Evolutionary conservation across 2,888 invertebrate genomes (phyloP), one percentile per base, ranked within the genome.

Genomic region (Cataglyphis altisquamis): DNA sequence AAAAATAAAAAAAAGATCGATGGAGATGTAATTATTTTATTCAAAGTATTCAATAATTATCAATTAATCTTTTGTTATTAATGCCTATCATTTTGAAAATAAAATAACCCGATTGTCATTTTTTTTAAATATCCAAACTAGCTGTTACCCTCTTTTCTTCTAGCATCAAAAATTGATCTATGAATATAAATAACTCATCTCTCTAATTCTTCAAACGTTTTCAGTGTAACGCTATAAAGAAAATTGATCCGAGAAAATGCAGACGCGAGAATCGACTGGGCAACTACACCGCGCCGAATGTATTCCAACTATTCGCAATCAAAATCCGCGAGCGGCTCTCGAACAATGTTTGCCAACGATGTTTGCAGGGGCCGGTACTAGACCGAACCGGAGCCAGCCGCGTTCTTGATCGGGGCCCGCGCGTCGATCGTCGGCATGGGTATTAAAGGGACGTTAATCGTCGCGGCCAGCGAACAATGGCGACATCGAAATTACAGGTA

Each of bases 401-500:
- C 84, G 89, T 86, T 86, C 84, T 75, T 75, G 87, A 88, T 88
- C 88, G 89, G 82, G 52, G 83, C 82, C 52, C 82, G 73, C 67
- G 64, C 83, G 70, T 73, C 84, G 83, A 86, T 88, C 88, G 90
- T 90, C 90, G 90, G 89, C 90, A 80, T 81, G 62, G 84, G 85
- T 90, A 90, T 90, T 90, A 90, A 88, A 90, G 90, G 90, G 90
- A 90, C 90, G 90, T 90, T 90, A 89, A 90, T 90, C 90, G 90
- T 89, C 90, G 90, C 87, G 75, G 73, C 83, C 86, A 84, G 73
- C 89, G 90, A 90, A 90, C 90, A 90, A 90, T 90, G 88, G 90
- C 90, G 90, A 90, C 90, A 90, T 90, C 90, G 90, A 90, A 90
- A 90, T 90, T 90, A 89, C 90, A 90, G 90, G 90, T 90, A 90